phyloP scores from a whole-genome alignment of 2,888 invertebrate species.

The Pristionchus fissidentatus region DNA sequence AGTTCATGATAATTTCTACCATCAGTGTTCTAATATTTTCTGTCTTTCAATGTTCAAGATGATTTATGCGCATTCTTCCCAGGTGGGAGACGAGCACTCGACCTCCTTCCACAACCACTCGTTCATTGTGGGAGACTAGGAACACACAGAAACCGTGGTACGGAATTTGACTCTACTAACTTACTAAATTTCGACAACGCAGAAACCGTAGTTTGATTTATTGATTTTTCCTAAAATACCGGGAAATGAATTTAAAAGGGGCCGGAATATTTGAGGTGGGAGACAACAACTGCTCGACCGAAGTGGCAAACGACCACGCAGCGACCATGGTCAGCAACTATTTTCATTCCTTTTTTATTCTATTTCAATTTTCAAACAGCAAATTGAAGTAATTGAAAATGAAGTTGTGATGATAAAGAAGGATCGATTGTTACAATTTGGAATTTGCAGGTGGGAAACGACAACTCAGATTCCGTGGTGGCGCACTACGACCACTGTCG shows the following conservation, averaged over 20 bases:
- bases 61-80: too few species aligned
- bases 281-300: not conserved
- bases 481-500: not conserved
- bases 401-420: too few species aligned
- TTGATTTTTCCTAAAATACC: too few species aligned
- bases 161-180: not conserved
- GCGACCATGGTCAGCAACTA: not conserved
- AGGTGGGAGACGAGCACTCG: conserved; percentile 30
- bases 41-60: too few species aligned
- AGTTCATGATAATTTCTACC: too few species aligned
- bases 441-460: conserved; percentile 36
- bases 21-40: too few species aligned
- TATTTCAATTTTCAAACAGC: too few species aligned
- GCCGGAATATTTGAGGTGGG: not conserved
- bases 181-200: not conserved
- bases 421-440: too few species aligned
- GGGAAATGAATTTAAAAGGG: too few species aligned
- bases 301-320: conserved; percentile 28
- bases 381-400: too few species aligned
- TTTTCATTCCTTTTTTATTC: too few species aligned
- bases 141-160: conserved; percentile 24
- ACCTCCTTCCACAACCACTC: not conserved
- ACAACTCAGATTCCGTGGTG: not conserved
- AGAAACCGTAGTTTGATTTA: too few species aligned
- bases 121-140: conserved; percentile 22